Base-by-base conservation (phyloP, 2,888 invertebrate species). In the Conistra vaccinii region DNA sequence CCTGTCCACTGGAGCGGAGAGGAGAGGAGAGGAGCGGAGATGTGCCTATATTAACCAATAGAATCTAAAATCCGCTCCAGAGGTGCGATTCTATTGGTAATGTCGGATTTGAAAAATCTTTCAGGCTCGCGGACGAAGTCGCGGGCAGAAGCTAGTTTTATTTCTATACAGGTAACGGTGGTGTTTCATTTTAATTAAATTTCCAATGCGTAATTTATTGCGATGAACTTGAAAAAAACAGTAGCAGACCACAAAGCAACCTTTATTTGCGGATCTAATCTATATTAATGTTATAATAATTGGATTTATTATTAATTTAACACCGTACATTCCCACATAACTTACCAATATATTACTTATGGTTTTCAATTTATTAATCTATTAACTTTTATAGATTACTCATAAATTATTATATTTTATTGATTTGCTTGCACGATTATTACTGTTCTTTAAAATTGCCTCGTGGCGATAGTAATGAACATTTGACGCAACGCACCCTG, bases 261-360 rank as follows among this genome's bases (percentile, higher is more conserved):
- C 39, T 76, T 61, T 69, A 69, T 69, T 76, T 1, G 3, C 12
- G 45, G 12, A 76, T 55, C 39, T 61, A 48, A 76, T 78, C n/a
- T 62, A 39, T 39, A 61, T 55, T 61, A 69, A 78, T 69, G 60
- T 14, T 5, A 32, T 12, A 78, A 69, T 69, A 69, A 76, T 78
- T 76, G 2, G 32, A 51, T 62, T 69, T 39, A 39, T 55, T 69
- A 48, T 3, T 29, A 26, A 62, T 69, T 69, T 32, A 20, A 55
- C 20, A 55, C 20, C n/a, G 4, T 60, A 45, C 26, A 68, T 68
- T 68, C 60, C 60, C 10, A 60, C 23, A 7, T 17, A 62, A 42
- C 20, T 26, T 62, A 66, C 26, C 9, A 67, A 53, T 53, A 45
- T 35, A 58, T 66, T 17, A 60, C n/a, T 29, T 29, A n/a, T 17